phyloP scores from a whole-genome alignment of 2,113 vertebrate genomes.

The Platysternon megacephalum region DNA sequence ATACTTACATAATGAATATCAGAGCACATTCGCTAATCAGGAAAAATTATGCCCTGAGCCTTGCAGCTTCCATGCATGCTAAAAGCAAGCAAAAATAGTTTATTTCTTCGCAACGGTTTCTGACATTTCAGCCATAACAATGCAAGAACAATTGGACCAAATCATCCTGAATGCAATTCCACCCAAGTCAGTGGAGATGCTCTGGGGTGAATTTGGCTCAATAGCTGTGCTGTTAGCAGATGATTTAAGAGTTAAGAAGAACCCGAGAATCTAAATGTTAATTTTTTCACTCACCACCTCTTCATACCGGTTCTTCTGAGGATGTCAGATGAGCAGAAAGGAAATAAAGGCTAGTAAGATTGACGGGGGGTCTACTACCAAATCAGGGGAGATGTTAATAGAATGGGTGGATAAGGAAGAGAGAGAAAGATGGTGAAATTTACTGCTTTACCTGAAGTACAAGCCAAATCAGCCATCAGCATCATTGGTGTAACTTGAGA shows the following conservation, averaged over 20 bases:
- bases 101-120: background rate
- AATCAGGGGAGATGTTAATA: slow-evolving; percentile 54
- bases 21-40: background rate
- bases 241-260: background rate
- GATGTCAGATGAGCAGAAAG: background rate
- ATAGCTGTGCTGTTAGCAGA: background rate
- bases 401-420: slow-evolving; percentile 35
- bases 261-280: background rate
- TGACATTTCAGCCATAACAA: background rate
- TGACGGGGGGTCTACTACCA: slow-evolving; percentile 32
- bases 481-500: slow-evolving; percentile 30
- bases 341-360: background rate
- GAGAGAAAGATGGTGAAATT: slow-evolving; percentile 45
- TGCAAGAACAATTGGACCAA: background rate
- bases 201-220: background rate
- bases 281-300: background rate
- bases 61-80: background rate
- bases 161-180: background rate
- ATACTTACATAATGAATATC: background rate
- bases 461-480: slow-evolving; percentile 65
- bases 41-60: slow-evolving; percentile 3
- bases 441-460: slow-evolving; percentile 61
- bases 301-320: background rate
- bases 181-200: background rate
- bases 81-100: background rate